Conservation (phyloP, 1,140 invertebrate species). For the Diploscapter pachys region DNA sequence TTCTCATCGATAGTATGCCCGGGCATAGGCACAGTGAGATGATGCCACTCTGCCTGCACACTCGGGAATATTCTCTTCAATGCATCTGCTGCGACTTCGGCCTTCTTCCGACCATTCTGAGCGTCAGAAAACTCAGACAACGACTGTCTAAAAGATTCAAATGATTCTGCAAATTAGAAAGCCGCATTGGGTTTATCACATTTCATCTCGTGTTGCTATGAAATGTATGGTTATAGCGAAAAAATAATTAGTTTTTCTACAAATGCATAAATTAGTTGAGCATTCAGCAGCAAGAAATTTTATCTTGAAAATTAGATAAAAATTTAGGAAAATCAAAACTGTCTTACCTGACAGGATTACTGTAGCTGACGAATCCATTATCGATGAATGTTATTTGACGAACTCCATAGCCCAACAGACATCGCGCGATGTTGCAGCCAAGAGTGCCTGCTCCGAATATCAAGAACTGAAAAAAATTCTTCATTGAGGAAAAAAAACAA, state of each 20-base stretch:
- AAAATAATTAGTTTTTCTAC: no score
- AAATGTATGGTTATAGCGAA: no score
- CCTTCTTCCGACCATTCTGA: conserved; percentile 73
- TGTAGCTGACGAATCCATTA: conserved; percentile 83
- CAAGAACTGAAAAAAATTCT: conserved; percentile 61
- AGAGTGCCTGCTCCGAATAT: conserved; percentile 93
- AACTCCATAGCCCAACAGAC: conserved; percentile 84
- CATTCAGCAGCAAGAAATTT: no score
- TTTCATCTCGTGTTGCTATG: no score
- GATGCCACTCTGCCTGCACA: conserved; percentile 71
- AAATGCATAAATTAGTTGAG: no score
- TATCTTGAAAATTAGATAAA: not conserved
- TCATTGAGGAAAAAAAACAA: not conserved
- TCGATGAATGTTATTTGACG: conserved; percentile 86
- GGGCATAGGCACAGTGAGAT: conserved; percentile 92
- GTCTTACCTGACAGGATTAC: conserved; percentile 79
- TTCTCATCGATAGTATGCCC: conserved; percentile 73
- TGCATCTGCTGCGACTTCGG: conserved; percentile 77
- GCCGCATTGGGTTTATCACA: no score
- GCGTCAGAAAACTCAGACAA: conserved; percentile 80
- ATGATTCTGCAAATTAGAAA: no score
- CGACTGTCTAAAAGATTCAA: conserved; percentile 68
- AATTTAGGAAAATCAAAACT: not conserved
- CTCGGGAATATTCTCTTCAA: conserved; percentile 80
- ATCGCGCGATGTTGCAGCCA: conserved; percentile 89